A percentile compares a stretch with the other conserved stretches of the same genome.
phyloP scores from a whole-genome alignment of 2,888 invertebrate species.

The Melinaea marsaeus region DNA sequence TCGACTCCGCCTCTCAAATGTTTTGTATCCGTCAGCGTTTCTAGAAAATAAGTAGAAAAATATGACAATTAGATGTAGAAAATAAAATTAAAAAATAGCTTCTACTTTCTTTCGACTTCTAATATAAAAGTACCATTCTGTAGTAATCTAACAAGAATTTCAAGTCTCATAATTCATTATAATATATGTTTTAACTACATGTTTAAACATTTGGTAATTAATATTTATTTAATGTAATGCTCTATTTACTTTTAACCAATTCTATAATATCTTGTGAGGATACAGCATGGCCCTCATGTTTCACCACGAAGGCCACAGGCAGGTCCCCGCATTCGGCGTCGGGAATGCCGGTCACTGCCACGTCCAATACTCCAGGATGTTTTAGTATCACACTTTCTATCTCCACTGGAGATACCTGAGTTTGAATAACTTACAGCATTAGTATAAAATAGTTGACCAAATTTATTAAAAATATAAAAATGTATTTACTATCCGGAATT shows the following conservation, averaged over 20 bases:
- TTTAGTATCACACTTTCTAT: conserved; percentile 46
- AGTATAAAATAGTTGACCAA: no score
- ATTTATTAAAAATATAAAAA: no score
- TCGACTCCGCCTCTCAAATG: conserved; percentile 53
- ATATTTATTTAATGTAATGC: background rate
- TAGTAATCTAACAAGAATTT: no score
- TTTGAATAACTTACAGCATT: background rate
- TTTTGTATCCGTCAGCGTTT: conserved; percentile 41
- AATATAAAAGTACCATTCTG: no score
- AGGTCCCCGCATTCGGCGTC: conserved; percentile 46
- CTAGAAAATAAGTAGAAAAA: conserved; percentile 23
- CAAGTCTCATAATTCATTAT: no score
- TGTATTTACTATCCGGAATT: no score
- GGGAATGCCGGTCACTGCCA: conserved; percentile 48
- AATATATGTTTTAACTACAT: no score
- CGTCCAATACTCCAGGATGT: conserved; percentile 50
- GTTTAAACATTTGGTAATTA: background rate
- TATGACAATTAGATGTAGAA: background rate
- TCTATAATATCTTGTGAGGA: conserved; percentile 50
- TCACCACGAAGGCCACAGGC: conserved; percentile 51
- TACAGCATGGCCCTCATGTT: conserved; percentile 28
- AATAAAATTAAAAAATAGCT: background rate
- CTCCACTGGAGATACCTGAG: conserved; percentile 56
- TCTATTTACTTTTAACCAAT: conserved; percentile 47
- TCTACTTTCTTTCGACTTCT: no score